Conservation (phyloP, 2,888 invertebrate genomes). For the Himalopsyche anomala region DNA sequence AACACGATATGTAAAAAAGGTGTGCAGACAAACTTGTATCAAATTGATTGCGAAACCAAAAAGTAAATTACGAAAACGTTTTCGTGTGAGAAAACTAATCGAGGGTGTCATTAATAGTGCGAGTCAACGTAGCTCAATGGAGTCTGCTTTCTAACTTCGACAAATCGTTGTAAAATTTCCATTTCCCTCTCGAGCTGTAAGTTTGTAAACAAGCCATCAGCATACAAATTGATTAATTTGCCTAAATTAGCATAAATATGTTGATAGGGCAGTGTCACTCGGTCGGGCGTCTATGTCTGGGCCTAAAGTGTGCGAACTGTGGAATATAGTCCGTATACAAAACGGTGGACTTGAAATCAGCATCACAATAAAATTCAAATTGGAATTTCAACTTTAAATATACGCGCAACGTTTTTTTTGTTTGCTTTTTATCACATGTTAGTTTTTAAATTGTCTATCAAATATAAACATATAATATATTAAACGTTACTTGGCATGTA, state of each 20-base stretch:
- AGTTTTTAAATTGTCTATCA: no score
- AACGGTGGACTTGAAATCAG: neutral
- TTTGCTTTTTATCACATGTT: no score
- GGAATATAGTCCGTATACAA: neutral
- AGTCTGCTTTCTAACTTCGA: slow-evolving; percentile 38
- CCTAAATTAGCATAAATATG: slow-evolving; percentile 65
- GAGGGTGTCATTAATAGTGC: slow-evolving; percentile 34
- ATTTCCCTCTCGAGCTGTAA: slow-evolving; percentile 54
- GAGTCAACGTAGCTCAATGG: slow-evolving; percentile 2
- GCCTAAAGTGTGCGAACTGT: slow-evolving; percentile 29
- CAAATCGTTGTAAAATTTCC: slow-evolving; percentile 56
- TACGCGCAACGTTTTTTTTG: no score
- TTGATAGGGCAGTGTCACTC: slow-evolving; percentile 60
- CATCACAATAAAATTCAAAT: slow-evolving; percentile 1
- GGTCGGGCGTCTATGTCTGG: slow-evolving; percentile 24
- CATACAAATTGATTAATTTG: slow-evolving; percentile 66
- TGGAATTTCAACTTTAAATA: neutral
- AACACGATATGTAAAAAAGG: no score
- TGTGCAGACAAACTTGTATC: neutral
- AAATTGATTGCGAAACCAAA: neutral
- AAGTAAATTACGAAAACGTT: neutral
- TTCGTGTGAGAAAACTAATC: slow-evolving; percentile 8
- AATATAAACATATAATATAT: no score
- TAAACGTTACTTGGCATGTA: no score
- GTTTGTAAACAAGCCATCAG: slow-evolving; percentile 65